phyloP scores from a whole-genome alignment of 2,113 vertebrate genomes.

The Nannospalax galili region DNA sequence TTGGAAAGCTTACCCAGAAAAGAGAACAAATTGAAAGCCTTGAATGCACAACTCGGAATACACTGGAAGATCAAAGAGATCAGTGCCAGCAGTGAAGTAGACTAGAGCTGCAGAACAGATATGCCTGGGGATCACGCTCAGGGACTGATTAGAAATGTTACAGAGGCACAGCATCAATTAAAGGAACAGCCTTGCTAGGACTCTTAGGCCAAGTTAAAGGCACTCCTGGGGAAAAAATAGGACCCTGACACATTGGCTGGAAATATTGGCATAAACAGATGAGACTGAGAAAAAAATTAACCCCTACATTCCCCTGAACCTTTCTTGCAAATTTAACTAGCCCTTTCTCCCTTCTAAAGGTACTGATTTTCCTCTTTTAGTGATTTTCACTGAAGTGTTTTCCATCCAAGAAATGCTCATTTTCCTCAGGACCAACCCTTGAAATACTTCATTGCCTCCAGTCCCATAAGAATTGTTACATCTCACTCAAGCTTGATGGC shows the following conservation, averaged over 20 bases:
- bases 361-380: neutral
- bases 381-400: constrained; percentile 6
- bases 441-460: neutral
- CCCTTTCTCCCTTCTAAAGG: neutral
- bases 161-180: constrained; percentile 33
- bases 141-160: constrained; percentile 55
- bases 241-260: neutral
- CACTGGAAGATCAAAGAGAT: constrained; percentile 41
- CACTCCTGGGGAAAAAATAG: constrained; percentile 48
- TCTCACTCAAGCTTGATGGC: neutral
- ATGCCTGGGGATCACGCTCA: constrained; percentile 17
- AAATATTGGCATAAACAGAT: constrained; percentile 53
- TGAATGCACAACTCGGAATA: constrained; percentile 42
- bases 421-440: neutral
- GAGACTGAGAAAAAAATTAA: constrained; percentile 34
- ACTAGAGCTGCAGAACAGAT: constrained; percentile 12
- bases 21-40: constrained; percentile 58
- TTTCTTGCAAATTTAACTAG: constrained; percentile 25
- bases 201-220: constrained; percentile 18
- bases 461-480: neutral
- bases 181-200: constrained; percentile 13
- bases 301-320: neutral
- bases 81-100: neutral
- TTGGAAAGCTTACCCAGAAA: constrained; percentile 59
- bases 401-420: neutral